Evolutionary conservation across 2,113 vertebrate species (phyloP), one percentile per base, ranked within the genome.

Genomic region (Trochalopteron elliotii): DNA sequence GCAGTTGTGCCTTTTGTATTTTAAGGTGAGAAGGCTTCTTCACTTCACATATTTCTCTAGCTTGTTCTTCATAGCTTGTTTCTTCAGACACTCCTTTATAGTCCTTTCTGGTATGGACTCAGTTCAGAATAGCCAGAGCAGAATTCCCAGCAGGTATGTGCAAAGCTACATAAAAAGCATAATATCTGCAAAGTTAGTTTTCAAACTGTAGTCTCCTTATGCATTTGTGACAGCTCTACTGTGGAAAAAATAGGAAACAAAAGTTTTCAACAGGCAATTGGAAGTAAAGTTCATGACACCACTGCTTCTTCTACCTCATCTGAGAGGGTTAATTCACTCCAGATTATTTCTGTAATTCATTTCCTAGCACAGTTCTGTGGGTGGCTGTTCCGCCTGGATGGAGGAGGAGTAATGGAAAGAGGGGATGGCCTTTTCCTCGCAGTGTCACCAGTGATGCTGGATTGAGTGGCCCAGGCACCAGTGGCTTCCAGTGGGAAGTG

Each of bases 381-480:
- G 7, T 1, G 4, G 2, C 61, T 47, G 25, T 37, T 15, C 15
- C n/a, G 47, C 1, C 2, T 33, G 30, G 35, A 39, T 49, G 20
- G 15, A 67, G 42, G 30, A 31, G 17, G 15, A 56, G 9, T 8
- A 20, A 13, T 6, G 25, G 47, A n/a, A 35, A 22, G 22, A n/a
- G 25, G 42, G 21, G 44, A 6, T 75, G 42, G 10, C 30, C 35
- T 63, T 82, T 21, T 8, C 18, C 23, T 56, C 17, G 9, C 13
- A 15, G 17, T 16, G 61, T 68, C 71, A 75, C 50, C n/a, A 50
- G n/a, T 28, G 52, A 10, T 49, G n/a, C 19, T 44, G 55, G n/a
- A 19, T 20, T 14, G 35, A 45, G 22, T 11, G 9, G 49, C 25
- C 33, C 1, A 0, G 39, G 11, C 0, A 2, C 8, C 47, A 61